Percentiles rank a stretch among this genome's conserved stretches.
phyloP scores from a whole-genome alignment of 2,113 vertebrate species.

The Corythoichthys intestinalis region DNA sequence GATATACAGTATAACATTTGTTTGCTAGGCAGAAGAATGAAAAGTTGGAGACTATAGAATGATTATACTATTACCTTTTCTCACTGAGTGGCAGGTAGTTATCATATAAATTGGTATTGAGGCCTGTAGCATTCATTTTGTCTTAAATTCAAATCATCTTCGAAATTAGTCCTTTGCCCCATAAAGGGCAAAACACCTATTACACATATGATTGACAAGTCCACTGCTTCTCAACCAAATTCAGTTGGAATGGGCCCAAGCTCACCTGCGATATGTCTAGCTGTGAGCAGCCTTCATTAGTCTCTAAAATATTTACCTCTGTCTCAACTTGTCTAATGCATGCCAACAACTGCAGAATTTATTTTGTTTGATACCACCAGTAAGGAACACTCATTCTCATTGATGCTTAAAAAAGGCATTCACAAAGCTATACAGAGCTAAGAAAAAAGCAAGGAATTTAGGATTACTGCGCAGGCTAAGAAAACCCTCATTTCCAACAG shows the following conservation, averaged over 20 bases:
- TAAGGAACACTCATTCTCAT: neutral
- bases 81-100: neutral
- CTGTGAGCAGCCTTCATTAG: neutral
- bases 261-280: neutral
- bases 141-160: neutral
- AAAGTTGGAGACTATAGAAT: neutral
- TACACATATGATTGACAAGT: neutral
- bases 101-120: neutral
- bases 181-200: neutral
- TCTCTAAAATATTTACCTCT: neutral
- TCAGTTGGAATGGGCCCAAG: neutral
- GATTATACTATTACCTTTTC: neutral
- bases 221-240: neutral
- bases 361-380: neutral
- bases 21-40: too few relatives aligned
- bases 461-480: neutral
- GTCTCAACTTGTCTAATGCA: conserved; percentile 3
- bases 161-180: neutral
- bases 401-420: neutral
- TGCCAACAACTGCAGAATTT: neutral
- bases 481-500: neutral
- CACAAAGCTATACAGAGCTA: neutral
- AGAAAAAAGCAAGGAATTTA: neutral
- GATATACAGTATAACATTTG: conserved; percentile 51
- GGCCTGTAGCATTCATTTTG: neutral